Base-by-base conservation (phyloP, 1,140 invertebrate species). In the Zaprionus gabonicus region DNA sequence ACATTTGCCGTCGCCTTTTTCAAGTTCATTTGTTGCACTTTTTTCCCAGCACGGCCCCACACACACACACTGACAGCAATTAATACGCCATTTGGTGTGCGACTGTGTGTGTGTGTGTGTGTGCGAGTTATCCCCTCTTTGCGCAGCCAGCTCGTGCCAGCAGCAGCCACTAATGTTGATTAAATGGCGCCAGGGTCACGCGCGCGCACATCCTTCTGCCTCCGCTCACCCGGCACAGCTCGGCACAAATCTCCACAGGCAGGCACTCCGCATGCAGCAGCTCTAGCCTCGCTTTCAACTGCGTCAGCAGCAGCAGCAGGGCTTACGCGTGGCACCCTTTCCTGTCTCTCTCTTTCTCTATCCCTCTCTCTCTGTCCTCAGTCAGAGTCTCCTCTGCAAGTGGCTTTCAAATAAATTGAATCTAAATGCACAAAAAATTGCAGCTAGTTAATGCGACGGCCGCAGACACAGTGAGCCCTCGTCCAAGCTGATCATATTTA, bases 131-230 rank as follows among this genome's bases (percentile, higher is more conserved):
- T 60, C 28, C 34, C n/a, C 46, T 58, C 57, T 59, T 41, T 46
- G 44, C 38, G 46, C 27, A 49, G 55, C 31, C n/a, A 34, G 17
- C 53, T 65, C 49, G 31, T 34, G 9, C 31, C 31, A 34, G 46
- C 57, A 53, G 63, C 28, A 44, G 69, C 60, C 82, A 86, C 82
- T 85, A 85, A 85, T 85, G 82, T 85, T 85, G 82, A 85, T 85
- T 85, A 85, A 85, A 85, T 85, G 78, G 82, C 68, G 57, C 38
- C 66, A 63, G 62, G 80, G 72, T 71, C 77, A 83, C 81, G 76
- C 76, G 76, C 76, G 41, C 63, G 36, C 77, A 74, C 57, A 63
- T 23, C 2, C 10, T 31, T 23, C 23, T 5, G 28, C 46, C 20
- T 13, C 20, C 31, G 0, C 63, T 9, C 31, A 46, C 41, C 6